These are phyloP conservation scores for Drosophila kuntzei DNA, from an alignment of 2,888 invertebrate species.

Conservation along the genomic window DNA sequence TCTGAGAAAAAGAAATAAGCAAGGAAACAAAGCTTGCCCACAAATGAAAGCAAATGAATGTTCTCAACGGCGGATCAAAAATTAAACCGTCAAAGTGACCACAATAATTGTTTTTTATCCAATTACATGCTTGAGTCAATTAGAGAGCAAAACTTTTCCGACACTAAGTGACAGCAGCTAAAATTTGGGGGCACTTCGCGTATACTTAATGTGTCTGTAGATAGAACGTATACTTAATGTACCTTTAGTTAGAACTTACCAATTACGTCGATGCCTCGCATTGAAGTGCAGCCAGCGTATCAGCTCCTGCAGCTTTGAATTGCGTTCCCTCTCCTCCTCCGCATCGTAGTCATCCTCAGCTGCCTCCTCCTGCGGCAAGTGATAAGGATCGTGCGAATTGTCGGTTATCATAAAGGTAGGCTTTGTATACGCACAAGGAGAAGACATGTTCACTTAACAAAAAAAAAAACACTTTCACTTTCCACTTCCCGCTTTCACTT, in stretches of 20 bases:
- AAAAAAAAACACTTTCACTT: conserved; percentile 13
- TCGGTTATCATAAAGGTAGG: conserved; percentile 72
- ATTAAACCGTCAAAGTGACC: neutral
- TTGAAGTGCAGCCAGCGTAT: conserved; percentile 77
- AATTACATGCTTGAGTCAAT: conserved; percentile 49
- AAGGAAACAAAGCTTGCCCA: neutral
- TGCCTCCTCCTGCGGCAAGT: conserved; percentile 38
- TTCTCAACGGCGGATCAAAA: conserved; percentile 22
- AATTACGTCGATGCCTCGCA: conserved; percentile 63
- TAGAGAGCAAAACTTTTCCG: conserved; percentile 44
- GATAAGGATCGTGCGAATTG: conserved; percentile 67
- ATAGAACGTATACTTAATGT: conserved; percentile 53
- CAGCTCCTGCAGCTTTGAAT: conserved; percentile 77
- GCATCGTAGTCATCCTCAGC: conserved; percentile 54
- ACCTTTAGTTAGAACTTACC: conserved; percentile 63
- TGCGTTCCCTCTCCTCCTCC: conserved; percentile 55
- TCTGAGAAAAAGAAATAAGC: neutral
- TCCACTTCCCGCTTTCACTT: conserved; percentile 1
- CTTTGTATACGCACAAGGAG: conserved; percentile 56
- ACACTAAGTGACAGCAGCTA: neutral
- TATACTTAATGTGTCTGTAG: conserved; percentile 46
- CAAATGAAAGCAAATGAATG: conserved; percentile 21
- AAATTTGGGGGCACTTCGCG: conserved; percentile 10
- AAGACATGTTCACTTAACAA: conserved; percentile 50
- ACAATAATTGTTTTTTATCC: conserved; percentile 8